Conservation (phyloP, 2,797 vertebrate species). For the Poliocrania exsul region DNA sequence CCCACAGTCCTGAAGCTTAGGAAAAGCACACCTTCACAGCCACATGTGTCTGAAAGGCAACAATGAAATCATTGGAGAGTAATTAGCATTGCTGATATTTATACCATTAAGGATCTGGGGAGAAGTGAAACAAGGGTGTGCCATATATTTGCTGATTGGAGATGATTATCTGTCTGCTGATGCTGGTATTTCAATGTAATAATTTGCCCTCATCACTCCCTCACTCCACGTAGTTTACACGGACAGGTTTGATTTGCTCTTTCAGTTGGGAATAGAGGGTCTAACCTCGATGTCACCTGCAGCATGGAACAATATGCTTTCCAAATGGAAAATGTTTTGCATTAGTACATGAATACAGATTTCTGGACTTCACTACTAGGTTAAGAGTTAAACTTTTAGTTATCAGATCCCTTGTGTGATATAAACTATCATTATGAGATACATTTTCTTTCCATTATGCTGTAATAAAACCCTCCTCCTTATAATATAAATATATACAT, state of each 20-base stretch:
- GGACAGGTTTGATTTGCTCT: neutral
- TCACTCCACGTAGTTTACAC: neutral
- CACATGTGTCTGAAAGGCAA: neutral
- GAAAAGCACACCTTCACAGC: neutral
- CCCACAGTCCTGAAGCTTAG: neutral
- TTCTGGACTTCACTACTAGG: conserved; percentile 41
- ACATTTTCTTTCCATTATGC: conserved; percentile 74
- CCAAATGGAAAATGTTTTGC: neutral
- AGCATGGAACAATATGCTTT: neutral
- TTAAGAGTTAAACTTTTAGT: conserved; percentile 70
- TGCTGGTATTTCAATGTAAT: neutral
- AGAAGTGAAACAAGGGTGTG: neutral
- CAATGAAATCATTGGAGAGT: neutral
- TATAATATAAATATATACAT: conserved; percentile 75
- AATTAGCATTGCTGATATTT: conserved; percentile 16
- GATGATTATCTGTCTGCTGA: neutral
- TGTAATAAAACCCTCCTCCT: conserved; percentile 70
- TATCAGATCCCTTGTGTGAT: conserved; percentile 69
- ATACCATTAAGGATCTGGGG: neutral
- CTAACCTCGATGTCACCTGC: neutral
- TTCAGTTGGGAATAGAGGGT: neutral
- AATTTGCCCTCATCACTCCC: neutral
- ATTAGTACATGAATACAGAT: neutral
- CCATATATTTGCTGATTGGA: neutral
- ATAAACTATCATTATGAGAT: conserved; percentile 74